Percentiles rank a stretch among this genome's conserved stretches.
Evolutionary conservation across 2,113 vertebrate genomes (phyloP).

Genomic region (Anas platyrhynchos): DNA sequence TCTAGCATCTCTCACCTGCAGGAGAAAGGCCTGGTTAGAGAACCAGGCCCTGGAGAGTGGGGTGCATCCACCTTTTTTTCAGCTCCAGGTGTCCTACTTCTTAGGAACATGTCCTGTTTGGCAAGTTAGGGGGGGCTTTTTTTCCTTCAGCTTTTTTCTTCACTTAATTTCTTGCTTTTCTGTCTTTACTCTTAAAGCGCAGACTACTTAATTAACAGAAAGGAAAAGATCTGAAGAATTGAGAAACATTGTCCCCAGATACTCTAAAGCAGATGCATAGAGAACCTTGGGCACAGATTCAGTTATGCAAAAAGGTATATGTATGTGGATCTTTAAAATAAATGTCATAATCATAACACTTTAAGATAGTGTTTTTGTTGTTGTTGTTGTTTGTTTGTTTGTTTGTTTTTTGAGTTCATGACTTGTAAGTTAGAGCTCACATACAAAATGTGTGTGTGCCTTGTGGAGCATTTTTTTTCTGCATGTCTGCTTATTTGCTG

Average conservation of each 20-base stretch:
- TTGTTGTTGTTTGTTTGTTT: neutral
- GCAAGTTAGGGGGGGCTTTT: neutral
- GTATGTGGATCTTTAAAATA: neutral
- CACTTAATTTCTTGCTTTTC: slow-evolving; percentile 3
- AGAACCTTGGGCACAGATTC: neutral
- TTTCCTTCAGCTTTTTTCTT: neutral
- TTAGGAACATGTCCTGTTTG: neutral
- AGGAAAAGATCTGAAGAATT: neutral
- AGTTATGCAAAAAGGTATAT: neutral
- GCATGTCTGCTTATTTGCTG: neutral
- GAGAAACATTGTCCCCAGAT: slow-evolving; percentile 13
- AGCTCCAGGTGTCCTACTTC: neutral
- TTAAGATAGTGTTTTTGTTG: neutral
- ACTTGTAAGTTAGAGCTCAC: neutral
- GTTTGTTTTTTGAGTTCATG: neutral
- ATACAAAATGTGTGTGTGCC: neutral
- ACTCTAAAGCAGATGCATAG: neutral
- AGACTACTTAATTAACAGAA: slow-evolving; percentile 11
- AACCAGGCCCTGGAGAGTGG: neutral
- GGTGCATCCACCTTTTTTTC: neutral
- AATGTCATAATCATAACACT: neutral
- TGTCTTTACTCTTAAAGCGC: neutral
- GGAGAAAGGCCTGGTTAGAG: neutral
- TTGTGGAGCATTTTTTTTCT: neutral
- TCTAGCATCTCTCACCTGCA: neutral